Percentiles rank a stretch among this genome's conserved stretches.
Conservation (phyloP, 92 coral and sea anemone species). For the Epizoanthus ramosus region DNA sequence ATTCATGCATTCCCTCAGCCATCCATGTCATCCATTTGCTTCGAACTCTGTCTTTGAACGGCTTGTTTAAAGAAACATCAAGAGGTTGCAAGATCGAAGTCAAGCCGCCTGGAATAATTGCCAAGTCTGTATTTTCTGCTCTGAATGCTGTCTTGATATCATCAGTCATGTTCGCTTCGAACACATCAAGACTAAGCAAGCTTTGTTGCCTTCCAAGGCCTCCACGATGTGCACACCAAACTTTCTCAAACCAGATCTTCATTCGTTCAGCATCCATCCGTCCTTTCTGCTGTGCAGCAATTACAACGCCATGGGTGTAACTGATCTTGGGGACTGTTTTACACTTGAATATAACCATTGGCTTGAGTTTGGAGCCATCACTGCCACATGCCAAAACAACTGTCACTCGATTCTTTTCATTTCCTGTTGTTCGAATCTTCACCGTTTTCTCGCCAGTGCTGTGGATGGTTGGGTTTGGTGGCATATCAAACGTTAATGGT, state of each 20-base stretch:
- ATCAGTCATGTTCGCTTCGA: slow-evolving; percentile 15
- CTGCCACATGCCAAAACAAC: slow-evolving; percentile 39
- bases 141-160: not conserved
- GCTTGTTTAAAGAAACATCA: not conserved
- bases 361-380: slow-evolving; percentile 35
- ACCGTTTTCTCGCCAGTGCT: too few relatives aligned
- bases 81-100: slow-evolving; percentile 20
- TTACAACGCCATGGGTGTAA: slow-evolving; percentile 36
- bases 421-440: slow-evolving; percentile 10
- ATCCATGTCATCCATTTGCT: too few relatives aligned
- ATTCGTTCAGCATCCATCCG: too few relatives aligned
- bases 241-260: too few relatives aligned
- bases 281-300: not conserved
- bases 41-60: too few relatives aligned
- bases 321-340: slow-evolving; percentile 45
- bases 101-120: slow-evolving; percentile 31
- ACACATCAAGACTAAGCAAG: slow-evolving; percentile 1
- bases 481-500: too few relatives aligned
- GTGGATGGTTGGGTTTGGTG: too few relatives aligned
- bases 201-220: not conserved
- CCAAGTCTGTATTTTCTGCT: slow-evolving; percentile 20
- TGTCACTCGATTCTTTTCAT: slow-evolving; percentile 16
- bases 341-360: slow-evolving; percentile 53
- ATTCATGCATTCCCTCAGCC: too few relatives aligned
- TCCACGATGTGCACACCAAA: not conserved